Percentiles rank a stretch among this genome's conserved stretches.
These are phyloP conservation scores for Leptinotarsa defecta DNA, from an alignment of 1,140 invertebrate species.

Conservation along the genomic window DNA sequence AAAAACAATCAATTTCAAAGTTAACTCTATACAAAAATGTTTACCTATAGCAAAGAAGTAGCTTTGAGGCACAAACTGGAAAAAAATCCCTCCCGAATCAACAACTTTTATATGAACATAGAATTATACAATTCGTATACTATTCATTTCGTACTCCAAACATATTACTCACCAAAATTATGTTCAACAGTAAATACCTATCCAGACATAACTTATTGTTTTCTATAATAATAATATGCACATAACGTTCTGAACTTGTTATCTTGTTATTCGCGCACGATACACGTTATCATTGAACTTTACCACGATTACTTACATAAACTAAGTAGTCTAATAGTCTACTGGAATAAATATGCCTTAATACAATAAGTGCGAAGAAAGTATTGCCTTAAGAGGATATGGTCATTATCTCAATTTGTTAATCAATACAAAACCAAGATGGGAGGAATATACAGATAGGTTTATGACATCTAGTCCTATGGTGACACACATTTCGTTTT, in stretches of 20 bases:
- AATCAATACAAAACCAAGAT: background rate
- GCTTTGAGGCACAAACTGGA: too few species aligned
- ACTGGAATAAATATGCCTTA: background rate
- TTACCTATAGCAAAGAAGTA: too few species aligned
- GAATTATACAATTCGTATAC: too few species aligned
- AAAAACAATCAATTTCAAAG: too few species aligned
- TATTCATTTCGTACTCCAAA: too few species aligned
- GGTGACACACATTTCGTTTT: too few species aligned
- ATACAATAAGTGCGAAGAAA: slow-evolving; percentile 14
- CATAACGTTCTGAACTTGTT: too few species aligned
- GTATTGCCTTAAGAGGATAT: slow-evolving; percentile 5
- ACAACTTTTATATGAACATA: too few species aligned
- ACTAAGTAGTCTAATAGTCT: background rate
- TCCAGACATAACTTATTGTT: background rate
- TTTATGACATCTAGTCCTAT: background rate
- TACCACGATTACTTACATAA: background rate
- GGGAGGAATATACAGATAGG: background rate
- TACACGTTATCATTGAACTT: background rate
- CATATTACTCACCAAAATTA: too few species aligned
- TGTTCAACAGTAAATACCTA: too few species aligned
- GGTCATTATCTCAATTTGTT: background rate
- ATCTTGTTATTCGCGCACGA: background rate
- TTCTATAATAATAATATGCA: background rate
- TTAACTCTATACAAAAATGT: too few species aligned
- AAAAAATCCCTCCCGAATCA: too few species aligned